Evolutionary conservation across 2,113 vertebrate species (phyloP), one percentile per base, ranked within the genome.

Genomic region (Dromaius novaehollandiae): DNA sequence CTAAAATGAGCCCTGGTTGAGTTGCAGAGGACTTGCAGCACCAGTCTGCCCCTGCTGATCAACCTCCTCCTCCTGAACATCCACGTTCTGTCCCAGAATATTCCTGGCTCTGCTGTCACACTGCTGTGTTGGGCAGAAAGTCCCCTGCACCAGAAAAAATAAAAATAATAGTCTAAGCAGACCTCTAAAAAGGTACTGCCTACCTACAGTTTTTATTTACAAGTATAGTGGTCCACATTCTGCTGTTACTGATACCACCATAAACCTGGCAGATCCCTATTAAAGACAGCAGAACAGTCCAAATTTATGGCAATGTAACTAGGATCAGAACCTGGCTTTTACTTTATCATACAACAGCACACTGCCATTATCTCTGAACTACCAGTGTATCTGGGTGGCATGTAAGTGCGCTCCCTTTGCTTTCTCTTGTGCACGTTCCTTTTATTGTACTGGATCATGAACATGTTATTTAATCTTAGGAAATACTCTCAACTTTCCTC

Each of bases 1-100:
- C 51, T 74, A 77, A 85, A 95, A 86, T 19, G 55, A 91, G 79
- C 36, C n/a, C 84, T 80, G 82, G 40, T 56, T 92, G 75, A 92
- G 64, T 70, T 68, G 89, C 56, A 91, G 58, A 77, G 38, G 58
- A 55, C 22, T 64, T 68, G 77, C 7, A 1, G 58, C 68, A 88
- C 63, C 44, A 76, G 65, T 53, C 40, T 92, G 60, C 70, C 75
- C 74, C 68, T 92, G 61, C 34, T 1, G 5, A 79, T 53, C 61
- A 36, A 58, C 36, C 46, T 87, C 78, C 51, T 76, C 70, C 74
- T 83, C 50, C 76, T 38, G 56, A 74, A 66, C 86, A 58, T 46
- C 44, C 53, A 84, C 48, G 53, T 79, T 64, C 78, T 36, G 17
- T 58, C 74, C 74, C 75, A 91, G 71, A 94, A 94, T 34, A 88